Base-by-base conservation (phyloP, 2,797 vertebrate species). In the Sylvia borin region DNA sequence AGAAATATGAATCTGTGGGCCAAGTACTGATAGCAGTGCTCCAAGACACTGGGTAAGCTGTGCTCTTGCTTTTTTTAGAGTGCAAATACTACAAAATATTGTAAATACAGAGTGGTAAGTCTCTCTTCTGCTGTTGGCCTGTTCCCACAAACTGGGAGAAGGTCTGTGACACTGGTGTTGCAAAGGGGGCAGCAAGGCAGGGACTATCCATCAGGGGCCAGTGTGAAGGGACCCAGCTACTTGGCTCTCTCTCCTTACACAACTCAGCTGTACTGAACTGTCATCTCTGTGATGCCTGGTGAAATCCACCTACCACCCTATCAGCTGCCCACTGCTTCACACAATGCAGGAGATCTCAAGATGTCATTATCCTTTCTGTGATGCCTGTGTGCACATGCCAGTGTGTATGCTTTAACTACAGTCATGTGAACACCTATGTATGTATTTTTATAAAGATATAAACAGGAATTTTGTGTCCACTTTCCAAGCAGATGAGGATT, bases 171-270 rank as follows among this genome's bases (percentile, higher is more conserved):
- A 36, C 9, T 10, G 34, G 6, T 38, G 8, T 25, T 57, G 64
- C 13, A 42, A 68, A 79, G 51, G 4, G 29, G 18, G 13, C 50
- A 68, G 64, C 50, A 45, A 92, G 71, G 50, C 29, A 40, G 48
- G 40, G 34, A 9, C 9, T 31, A 3, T 32, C n/a, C 40, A 29
- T 36, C 40, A 25, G 43, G 22, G 11, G 5, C 20, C 0, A 0
- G 25, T 38, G 50, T 2, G 9, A 84, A 91, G 31, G 45, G 31
- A 54, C 31, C 19, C 40, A 50, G n/a, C 57, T 76, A 5, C 57
- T 9, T 26, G 34, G 2, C 45, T 74, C 24, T 64, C 7, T 61
- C 34, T 16, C 40, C 34, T 73, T 73, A 42, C 2, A 2, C 29
- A 29, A n/a, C 58, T 65, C 29, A 29, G 34, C 58, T 65, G 24